These are phyloP conservation scores for Leucozona laternaria DNA, from an alignment of 2,888 invertebrate genomes.

Conservation along the genomic window DNA sequence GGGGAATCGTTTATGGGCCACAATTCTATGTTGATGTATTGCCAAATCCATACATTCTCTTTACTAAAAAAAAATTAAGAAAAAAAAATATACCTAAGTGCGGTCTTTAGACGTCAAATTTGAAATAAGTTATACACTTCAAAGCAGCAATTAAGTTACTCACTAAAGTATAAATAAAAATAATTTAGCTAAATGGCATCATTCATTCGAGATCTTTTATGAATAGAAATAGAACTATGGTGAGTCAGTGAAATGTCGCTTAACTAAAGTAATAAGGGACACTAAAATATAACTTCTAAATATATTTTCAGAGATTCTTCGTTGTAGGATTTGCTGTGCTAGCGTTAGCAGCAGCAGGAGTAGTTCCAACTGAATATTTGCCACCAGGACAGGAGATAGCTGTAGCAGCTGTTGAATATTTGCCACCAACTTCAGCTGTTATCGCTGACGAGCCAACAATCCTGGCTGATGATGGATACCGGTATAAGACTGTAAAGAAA, in stretches of 20 bases:
- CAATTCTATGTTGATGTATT: too few relatives aligned
- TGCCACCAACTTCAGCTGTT: slow-evolving; percentile 57
- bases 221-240: slow-evolving; percentile 11
- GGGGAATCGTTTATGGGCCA: too few relatives aligned
- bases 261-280: neutral
- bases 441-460: slow-evolving; percentile 66
- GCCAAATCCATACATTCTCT: too few relatives aligned
- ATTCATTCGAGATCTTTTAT: neutral
- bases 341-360: slow-evolving; percentile 49
- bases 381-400: slow-evolving; percentile 57
- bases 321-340: slow-evolving; percentile 52
- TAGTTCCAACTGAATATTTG: slow-evolving; percentile 52
- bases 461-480: slow-evolving; percentile 80
- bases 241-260: neutral
- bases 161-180: slow-evolving; percentile 62
- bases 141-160: too few relatives aligned
- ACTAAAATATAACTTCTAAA: neutral
- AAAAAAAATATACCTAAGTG: too few relatives aligned
- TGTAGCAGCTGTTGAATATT: slow-evolving; percentile 54
- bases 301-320: slow-evolving; percentile 60
- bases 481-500: slow-evolving; percentile 81
- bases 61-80: too few relatives aligned
- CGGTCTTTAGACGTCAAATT: too few relatives aligned
- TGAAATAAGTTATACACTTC: too few relatives aligned
- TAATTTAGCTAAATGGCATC: slow-evolving; percentile 11